These are phyloP conservation scores for Drosophila neonasuta DNA, from an alignment of 2,888 invertebrate genomes.

Conservation along the genomic window DNA sequence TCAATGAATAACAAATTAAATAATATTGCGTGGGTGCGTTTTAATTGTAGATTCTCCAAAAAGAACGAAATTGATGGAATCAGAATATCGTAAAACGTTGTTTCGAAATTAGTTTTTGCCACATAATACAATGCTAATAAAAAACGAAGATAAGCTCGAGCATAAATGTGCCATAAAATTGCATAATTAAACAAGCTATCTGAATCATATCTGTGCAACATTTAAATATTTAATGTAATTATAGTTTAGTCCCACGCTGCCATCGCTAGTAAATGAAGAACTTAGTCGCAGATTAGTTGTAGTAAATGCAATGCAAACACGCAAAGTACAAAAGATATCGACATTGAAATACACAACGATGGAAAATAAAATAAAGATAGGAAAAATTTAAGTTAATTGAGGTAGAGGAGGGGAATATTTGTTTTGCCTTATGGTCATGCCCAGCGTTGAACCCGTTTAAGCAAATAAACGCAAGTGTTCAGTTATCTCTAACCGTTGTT, in stretches of 20 bases:
- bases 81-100: neutral
- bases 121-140: neutral
- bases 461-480: slow-evolving; percentile 55
- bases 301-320: slow-evolving; percentile 36
- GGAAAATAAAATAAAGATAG: slow-evolving; percentile 1
- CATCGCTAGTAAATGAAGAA: slow-evolving; percentile 7
- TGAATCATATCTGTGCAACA: neutral
- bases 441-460: slow-evolving; percentile 48
- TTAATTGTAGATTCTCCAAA: neutral
- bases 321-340: slow-evolving; percentile 31
- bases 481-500: slow-evolving; percentile 53
- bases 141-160: neutral
- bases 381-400: slow-evolving; percentile 30
- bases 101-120: neutral
- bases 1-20: slow-evolving; percentile 1
- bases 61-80: neutral
- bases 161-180: neutral
- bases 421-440: slow-evolving; percentile 60
- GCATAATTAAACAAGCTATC: neutral
- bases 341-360: slow-evolving; percentile 43
- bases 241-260: slow-evolving; percentile 6
- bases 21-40: neutral
- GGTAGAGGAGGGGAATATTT: slow-evolving; percentile 4
- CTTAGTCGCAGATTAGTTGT: slow-evolving; percentile 18
- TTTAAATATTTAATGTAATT: neutral